These are phyloP conservation scores for Stictonetta naevosa DNA, from an alignment of 2,113 vertebrate species.

Conservation along the genomic window DNA sequence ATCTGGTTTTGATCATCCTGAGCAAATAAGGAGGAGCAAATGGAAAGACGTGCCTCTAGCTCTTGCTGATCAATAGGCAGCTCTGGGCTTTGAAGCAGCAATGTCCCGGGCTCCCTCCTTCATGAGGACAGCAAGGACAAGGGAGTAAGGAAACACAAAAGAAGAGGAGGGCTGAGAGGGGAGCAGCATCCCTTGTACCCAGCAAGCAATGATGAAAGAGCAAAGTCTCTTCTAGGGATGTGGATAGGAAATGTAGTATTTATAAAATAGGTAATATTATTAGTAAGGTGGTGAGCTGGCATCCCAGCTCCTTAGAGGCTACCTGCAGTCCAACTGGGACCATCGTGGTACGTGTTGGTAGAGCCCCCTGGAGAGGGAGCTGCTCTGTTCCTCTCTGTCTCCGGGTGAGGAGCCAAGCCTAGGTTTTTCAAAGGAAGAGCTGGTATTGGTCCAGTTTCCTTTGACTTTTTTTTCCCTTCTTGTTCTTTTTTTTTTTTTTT, in stretches of 20 bases:
- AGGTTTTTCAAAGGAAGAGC: background rate
- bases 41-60: background rate
- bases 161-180: background rate
- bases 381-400: background rate
- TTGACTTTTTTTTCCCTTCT: background rate
- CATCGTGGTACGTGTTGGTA: background rate
- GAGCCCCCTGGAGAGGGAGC: background rate
- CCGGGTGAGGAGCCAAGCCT: background rate
- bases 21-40: background rate
- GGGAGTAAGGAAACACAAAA: background rate
- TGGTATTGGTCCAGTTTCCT: background rate
- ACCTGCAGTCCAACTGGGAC: background rate
- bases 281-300: conserved; percentile 21
- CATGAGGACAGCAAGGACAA: background rate
- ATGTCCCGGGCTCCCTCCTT: background rate
- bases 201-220: background rate
- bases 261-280: conserved; percentile 6
- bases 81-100: background rate
- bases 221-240: background rate
- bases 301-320: conserved; percentile 29
- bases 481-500: too few species aligned
- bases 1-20: background rate
- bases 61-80: background rate
- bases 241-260: conserved; percentile 19
- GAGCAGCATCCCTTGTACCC: background rate